Evolutionary conservation across 2,113 vertebrate species (phyloP).

Genomic region (Tilapia sparmanii): DNA sequence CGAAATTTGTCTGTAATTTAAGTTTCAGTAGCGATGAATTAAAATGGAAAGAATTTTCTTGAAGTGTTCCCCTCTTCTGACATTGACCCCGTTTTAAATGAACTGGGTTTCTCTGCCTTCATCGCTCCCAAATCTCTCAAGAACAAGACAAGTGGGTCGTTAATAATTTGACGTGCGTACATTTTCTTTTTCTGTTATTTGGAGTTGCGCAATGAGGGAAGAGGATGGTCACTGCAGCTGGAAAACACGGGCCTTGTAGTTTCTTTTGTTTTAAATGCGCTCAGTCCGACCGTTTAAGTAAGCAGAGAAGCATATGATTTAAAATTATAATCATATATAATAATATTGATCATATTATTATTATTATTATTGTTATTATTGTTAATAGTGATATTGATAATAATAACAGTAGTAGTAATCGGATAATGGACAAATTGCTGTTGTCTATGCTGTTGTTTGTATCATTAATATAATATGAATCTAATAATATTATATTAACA

Average conservation of each 20-base stretch:
- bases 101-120: conserved; percentile 37
- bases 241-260: neutral
- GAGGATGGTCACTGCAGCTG: neutral
- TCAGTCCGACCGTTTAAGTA: neutral
- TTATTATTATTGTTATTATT: neutral
- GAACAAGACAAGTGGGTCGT: conserved; percentile 42
- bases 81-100: conserved; percentile 22
- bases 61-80: neutral
- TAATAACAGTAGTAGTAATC: neutral
- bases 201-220: neutral
- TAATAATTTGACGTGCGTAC: conserved; percentile 39
- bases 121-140: conserved; percentile 28
- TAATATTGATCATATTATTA: neutral
- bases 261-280: neutral
- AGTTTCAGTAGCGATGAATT: neutral
- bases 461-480: neutral
- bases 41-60: neutral
- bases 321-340: neutral
- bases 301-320: neutral
- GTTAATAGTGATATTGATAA: neutral
- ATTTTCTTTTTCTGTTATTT: conserved; percentile 35
- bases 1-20: neutral
- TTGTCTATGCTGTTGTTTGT: neutral
- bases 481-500: neutral
- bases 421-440: neutral